Base-by-base conservation (phyloP, 2,888 invertebrate species). In the Orchesellides sinensis region DNA sequence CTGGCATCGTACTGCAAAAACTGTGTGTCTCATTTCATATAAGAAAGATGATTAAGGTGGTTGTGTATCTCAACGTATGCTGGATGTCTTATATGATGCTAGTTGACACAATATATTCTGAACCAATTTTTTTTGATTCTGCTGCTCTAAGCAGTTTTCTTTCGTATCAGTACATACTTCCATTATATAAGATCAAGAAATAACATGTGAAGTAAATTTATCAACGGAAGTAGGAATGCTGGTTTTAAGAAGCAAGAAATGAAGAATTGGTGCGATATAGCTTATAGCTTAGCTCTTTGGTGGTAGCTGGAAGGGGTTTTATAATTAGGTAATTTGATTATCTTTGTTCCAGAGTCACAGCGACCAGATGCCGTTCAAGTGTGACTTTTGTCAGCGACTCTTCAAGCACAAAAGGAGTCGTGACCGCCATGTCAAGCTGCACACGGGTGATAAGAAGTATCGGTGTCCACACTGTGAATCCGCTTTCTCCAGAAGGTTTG, bases 351-450 rank as follows among this genome's bases (percentile, higher is more conserved):
- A 97, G 96, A 95, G 95, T 81, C 97, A 98, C 91, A 94, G 95
- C 77, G 97, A 97, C 89, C 95, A 96, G 91, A 94, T 97, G 93
- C 97, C 97, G 84, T 97, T 96, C 91, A 94, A 95, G 87, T 98
- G 98, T 91, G 95, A 95, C 88, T 96, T 95, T 91, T 98, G 98
- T 91, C 94, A 95, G 82, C 93, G 97, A 85, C 92, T 96, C 87
- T 98, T 98, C 92, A 97, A 97, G 91, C 97, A 98, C 92, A 98
- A 98, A 90, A 92, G 97, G 35, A 97, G 96, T 85, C 93, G 97
- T 74, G 98, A 98, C 91, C 93, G 98, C 23, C 98, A 98, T 91
- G 95, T 96, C 89, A 98, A 97, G 90, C 92, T 97, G 83, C 97
- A 98, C 91, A 96, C 96, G 0, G 96, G 96, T 10, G 96, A 96